Base-by-base conservation (phyloP, 2,797 vertebrate genomes). In the Ataeniobius toweri region DNA sequence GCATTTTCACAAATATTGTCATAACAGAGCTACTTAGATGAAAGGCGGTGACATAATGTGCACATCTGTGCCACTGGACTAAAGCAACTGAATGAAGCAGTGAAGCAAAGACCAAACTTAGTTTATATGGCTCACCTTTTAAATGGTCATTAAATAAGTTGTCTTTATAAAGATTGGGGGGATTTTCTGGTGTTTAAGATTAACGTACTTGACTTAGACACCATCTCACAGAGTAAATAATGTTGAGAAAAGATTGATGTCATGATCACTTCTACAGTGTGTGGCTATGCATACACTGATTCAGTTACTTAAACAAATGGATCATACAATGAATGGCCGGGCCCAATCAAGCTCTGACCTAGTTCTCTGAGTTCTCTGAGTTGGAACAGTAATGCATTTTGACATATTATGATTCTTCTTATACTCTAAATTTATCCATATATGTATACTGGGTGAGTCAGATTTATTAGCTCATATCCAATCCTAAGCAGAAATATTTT, bases 381-480 rank as follows among this genome's bases (percentile, higher is more conserved):
- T 58, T 83, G n/a, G 28, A 86, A 76, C 31, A 59, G 41, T 36
- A 87, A 76, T 77, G 53, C 55, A 82, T 67, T 76, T 85, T 75
- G 65, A 82, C 80, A 78, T 58, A 79, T 82, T 83, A 55, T 31
- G 14, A 78, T 81, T 81, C 0, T 79, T 84, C 85, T 73, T 58
- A 76, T 73, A 83, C 48, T 80, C 22, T 81, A 72, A 80, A 88
- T 90, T 75, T 81, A 86, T 85, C 86, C 76, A 56, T 81, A 77
- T 80, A 86, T 83, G 63, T 46, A 26, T 69, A 72, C 73, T 48
- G 55, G 78, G 63, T 41, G 77, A 79, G 48, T 78, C 22, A 69
- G 71, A 81, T 82, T 80, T 81, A 88, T 36, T 18, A 65, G 59
- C 1, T 28, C 71, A 59, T 79, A 70, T 71, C 71, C 69, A 83